Base-by-base conservation (phyloP, 2,113 vertebrate genomes). In the Bubalus kerabau region DNA sequence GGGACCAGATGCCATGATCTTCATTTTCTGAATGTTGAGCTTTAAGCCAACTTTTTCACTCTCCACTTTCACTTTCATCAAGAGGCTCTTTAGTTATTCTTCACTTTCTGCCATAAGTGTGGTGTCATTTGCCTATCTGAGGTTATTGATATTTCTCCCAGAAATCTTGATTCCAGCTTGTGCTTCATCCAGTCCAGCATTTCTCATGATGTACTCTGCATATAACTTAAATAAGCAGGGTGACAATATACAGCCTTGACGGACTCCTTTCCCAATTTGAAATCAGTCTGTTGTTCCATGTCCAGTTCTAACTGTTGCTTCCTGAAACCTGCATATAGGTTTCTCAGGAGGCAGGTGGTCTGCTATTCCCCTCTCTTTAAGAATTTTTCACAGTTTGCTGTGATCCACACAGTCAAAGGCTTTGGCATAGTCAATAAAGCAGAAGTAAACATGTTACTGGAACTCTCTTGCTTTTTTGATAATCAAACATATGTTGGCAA, bases 131-230 rank as follows among this genome's bases (percentile, higher is more conserved):
- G 64, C 64, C 11, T 67, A 67, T 36, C 64, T 67, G n/a, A 67
- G 64, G 17, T 67, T 36, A 67, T 1, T 67, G 32, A 11, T 36
- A 36, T 36, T 67, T 67, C 64, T 67, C n/a, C 62, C 0, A 0
- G n/a, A 17, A 1, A 67, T 67, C 64, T 67, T 67, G 32, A 67
- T 67, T 67, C 64, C 64, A 67, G n/a, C 64, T 67, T 36, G 64
- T 67, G 64, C 0, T 67, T 67, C n/a, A 2, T 36, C 64, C 8
- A 36, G n/a, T 5, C 32, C 17, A 36, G 32, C 4, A 0, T 67
- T 36, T 67, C 64, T 36, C 64, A 67, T 36, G n/a, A 67, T 67
- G n/a, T 36, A 36, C 8, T 36, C 64, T 36, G 64, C 17, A 5
- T 67, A 67, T 1, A 5, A 36, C 32, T 36, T 36, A 21, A 67